Evolutionary conservation across 2,113 vertebrate species (phyloP), one percentile per base, ranked within the genome.

Genomic region (Cygnus atratus): DNA sequence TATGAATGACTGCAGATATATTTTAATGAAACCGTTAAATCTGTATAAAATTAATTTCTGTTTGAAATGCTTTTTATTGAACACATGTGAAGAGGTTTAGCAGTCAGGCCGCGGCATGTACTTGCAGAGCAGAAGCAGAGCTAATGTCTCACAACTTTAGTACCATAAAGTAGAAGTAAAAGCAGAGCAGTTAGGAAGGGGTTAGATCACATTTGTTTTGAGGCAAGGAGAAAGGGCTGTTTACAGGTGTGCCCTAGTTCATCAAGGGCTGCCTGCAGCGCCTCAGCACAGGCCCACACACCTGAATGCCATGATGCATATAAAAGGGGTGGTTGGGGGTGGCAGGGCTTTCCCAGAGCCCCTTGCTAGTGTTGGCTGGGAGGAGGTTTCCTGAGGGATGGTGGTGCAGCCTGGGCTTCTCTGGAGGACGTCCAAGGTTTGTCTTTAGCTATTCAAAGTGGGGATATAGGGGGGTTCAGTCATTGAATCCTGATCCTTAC

Each of bases 261-360:
- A 33, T 28, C 26, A 18, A n/a, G n/a, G 3, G 10, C 8, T 25
- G 59, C 16, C 0, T 19, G 6, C 24, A 13, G 57, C 39, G 41
- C 6, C 55, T 4, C 61, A 44, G 35, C 52, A 17, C 11, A 58
- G 28, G 31, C 8, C n/a, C 8, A 37, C 80, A 80, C 63, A 74
- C 25, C 75, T 91, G 92, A 87, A 63, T 44, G 37, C 25, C 5
- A 2, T 20, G 4, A 22, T 1, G 2, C 25, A 5, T 33, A 65
- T 41, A 59, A 63, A 82, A 46, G 31, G 31, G 9, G 21, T 25
- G 46, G 6, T 3, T 10, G 37, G n/a, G 5, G 0, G 0, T 0
- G 0, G 1, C 0, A 3, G 2, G 0, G 1, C 6, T 6, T 22
- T 80, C 10, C 1, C 0, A 1, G 0, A 12, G 0, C 0, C 0